phyloP scores from a whole-genome alignment of 1,140 invertebrate genomes.

The Pseudachorutes palmiensis region DNA sequence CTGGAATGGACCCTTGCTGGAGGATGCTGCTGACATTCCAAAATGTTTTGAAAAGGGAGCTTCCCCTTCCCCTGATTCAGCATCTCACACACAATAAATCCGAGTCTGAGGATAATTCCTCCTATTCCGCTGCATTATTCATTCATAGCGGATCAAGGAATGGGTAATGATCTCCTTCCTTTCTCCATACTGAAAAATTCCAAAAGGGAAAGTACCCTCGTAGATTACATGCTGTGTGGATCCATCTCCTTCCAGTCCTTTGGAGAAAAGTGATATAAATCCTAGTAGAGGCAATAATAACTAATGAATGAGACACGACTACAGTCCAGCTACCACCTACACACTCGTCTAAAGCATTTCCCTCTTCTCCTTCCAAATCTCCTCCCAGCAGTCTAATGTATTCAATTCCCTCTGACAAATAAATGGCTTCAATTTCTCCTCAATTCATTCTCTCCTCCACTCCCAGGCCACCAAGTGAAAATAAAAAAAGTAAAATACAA shows the following conservation, averaged over 20 bases:
- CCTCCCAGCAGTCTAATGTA: conserved; percentile 30
- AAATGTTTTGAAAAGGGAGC: conserved; percentile 16
- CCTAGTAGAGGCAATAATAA: conserved; percentile 38
- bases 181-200: no score
- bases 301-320: conserved; percentile 35
- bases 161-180: conserved; percentile 35
- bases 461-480: conserved; percentile 3
- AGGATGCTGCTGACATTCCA: conserved; percentile 31
- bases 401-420: conserved; percentile 37
- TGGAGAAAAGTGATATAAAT: conserved; percentile 25
- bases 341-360: neutral
- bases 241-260: no score
- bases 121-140: conserved; percentile 32
- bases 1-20: neutral
- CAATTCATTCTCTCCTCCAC: conserved; percentile 20
- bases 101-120: conserved; percentile 30
- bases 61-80: conserved; percentile 33
- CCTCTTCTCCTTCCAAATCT: neutral
- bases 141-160: conserved; percentile 36
- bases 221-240: no score
- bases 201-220: neutral
- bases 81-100: conserved; percentile 38
- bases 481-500: conserved; percentile 20
- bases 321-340: neutral
- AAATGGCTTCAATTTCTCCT: conserved; percentile 37